Base-by-base conservation (phyloP, 1,140 invertebrate genomes). In the Leptonema lineaticorne region DNA sequence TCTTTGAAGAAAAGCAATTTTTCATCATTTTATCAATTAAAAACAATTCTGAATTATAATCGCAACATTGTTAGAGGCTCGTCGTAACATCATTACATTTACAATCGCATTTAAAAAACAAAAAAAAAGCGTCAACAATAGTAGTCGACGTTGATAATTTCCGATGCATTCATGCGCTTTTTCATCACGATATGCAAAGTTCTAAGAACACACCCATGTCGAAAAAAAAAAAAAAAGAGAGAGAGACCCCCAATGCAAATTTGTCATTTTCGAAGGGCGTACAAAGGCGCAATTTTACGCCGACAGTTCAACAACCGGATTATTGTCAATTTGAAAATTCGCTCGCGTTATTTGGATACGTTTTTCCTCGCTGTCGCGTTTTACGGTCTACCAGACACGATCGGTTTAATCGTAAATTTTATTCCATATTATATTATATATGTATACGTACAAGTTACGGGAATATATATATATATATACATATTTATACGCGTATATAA, bases 371-470 rank as follows among this genome's bases (percentile, higher is more conserved):
- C 37, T 41, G 9, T 41, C 37, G 37, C 37, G 22, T 62, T 62
- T 64, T 53, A 64, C 62, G 62, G 62, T 64, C 62, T 64, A 30
- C 27, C 28, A 24, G 24, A 29, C 45, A 24, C 20, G n/a, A 50
- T 64, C 41, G 33, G 50, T 64, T 33, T 11, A 18, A 16, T 64
- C 41, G 41, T 24, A 30, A 57, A 50, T 50, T 50, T 53, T 53
- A 24, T 53, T 26, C 27, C 14, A 26, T 53, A 41, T 11, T 46
- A 46, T 46, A 2, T 22, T 56, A 22, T 56, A 22, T 27, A 26
- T 2, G 16, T 22, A 24, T 56, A 4, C 45, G 26, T 8, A 56
- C 6, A 4, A 11, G 18, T 14, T 48, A 7, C 28, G 20, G 5
- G 28, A 6, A 16, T 57, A 8, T 16, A 57, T n/a, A 9, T 57